Percentiles rank a stretch among this genome's conserved stretches.
Conservation (phyloP, 37 sponge, comb jelly and placozoan genomes). For the Eunapius fragilis region DNA sequence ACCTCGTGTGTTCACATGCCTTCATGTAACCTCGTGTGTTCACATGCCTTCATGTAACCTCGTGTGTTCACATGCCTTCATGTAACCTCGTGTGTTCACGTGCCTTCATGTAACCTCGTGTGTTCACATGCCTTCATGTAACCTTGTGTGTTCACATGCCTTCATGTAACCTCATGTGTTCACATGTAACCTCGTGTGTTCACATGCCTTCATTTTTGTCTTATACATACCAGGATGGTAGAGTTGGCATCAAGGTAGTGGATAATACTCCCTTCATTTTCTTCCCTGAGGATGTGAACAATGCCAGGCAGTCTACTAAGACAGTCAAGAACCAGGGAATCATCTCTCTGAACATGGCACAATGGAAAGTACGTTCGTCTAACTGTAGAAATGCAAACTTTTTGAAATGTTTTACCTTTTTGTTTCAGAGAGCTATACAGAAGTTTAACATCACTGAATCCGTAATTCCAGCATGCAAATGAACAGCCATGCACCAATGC, state of each 20-base stretch:
- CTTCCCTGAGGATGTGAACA: conserved; percentile 50
- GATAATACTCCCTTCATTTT: conserved; percentile 58
- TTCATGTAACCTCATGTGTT: too few species aligned
- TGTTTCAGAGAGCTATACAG: conserved; percentile 34
- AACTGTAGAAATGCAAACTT: neutral
- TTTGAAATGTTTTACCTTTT: neutral
- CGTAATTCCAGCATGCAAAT: neutral
- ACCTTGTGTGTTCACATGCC: neutral
- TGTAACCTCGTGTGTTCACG: too few species aligned
- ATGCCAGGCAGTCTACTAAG: conserved; percentile 47
- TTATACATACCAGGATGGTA: conserved; percentile 48
- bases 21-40: too few species aligned
- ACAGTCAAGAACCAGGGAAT: conserved; percentile 48
- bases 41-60: too few species aligned
- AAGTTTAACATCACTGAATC: conserved; percentile 33
- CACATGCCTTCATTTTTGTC: neutral
- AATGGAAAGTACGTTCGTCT: conserved; percentile 58
- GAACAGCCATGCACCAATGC: neutral
- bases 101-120: too few species aligned
- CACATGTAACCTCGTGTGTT: neutral
- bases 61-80: too few species aligned
- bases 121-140: neutral
- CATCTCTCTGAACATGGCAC: conserved; percentile 37
- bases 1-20: too few species aligned
- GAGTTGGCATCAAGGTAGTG: conserved; percentile 53